Evolutionary conservation across 23 tunicate genomes (phyloP), one percentile per base, ranked within the genome.

Genomic region (Ciona savignyi): DNA sequence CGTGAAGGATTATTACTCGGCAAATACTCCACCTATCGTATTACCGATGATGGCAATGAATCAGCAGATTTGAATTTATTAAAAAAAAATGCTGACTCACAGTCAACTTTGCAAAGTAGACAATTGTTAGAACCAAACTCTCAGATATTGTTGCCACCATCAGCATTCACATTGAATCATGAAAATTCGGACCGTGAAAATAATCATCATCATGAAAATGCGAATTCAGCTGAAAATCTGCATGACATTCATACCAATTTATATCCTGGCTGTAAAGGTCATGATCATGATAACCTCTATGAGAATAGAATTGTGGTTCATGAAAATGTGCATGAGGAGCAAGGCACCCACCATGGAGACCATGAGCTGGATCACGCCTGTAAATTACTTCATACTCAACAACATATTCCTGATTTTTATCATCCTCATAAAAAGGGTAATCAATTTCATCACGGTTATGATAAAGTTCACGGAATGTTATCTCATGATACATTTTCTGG

Each of bases 1-100:
- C 66, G 83, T 60, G 96, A 81, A 33, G 96, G 96, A 6, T 26
- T 88, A 2, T 62, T 33, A 68, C 35, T 33, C 71, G 23, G 34
- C 22, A 63, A 22, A 42, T 42, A 42, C 15, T 42, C 56, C 15
- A 42, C 56, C 56, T 42, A 9, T 6, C 56, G 15, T 15, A 42
- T 42, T 6, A 42, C 56, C 56, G 11, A 42, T 42, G 56, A 42
- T 15, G 56, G 15, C 56, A 42, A n/a, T n/a, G n/a, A n/a, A n/a
- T n/a, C n/a, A n/a, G n/a, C n/a, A n/a, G n/a, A n/a, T n/a, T n/a
- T n/a, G n/a, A n/a, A n/a, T n/a, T n/a, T n/a, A n/a, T n/a, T n/a
- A n/a, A n/a, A n/a, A n/a, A n/a, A 15, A 42, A 42, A 42, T 42
- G 56, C 9, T 42, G 56, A 42, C 56, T 42, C 15, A n/a, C n/a